Evolutionary conservation across 2,888 invertebrate genomes (phyloP), one percentile per base, ranked within the genome.

Genomic region (Aphidius colemani): DNA sequence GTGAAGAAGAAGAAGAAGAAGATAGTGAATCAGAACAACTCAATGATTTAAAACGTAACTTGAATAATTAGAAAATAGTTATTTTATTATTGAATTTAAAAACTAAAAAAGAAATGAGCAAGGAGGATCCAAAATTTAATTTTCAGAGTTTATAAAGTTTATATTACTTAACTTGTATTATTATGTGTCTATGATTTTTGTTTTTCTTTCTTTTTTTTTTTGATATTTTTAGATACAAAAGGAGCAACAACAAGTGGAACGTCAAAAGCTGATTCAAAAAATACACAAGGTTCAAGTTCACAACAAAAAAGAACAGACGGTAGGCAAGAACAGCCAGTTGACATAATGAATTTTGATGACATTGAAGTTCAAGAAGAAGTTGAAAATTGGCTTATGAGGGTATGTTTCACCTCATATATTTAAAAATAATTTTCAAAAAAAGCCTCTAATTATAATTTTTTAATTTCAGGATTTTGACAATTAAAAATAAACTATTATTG

Each of bases 321-420:
- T 60, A 67, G 65, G 61, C 71, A 72, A 68, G 66, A 68, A 30
- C 30, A 30, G 5, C 30, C 30, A 30, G 5, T 30, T 30, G 86
- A 87, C 71, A 85, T 88, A 69, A 88, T 88, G 44, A 86, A 83
- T 69, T 83, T 84, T 58, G 82, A 86, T 11, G 88, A 86, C 77
- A 86, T 86, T 84, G 70, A 72, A 59, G 78, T 83, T 67, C 78
- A 74, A 68, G 79, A 83, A 66, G 79, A 84, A 68, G 74, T 82
- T 65, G 82, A 84, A 71, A 77, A 77, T 65, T 82, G 59, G 69
- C 78, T 64, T 72, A 80, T 67, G 67, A 75, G 73, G 74, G 79
- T 70, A 71, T 81, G 67, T 46, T 53, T 30, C 5, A 30, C 30
- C 5, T 5, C 5, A 5, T 3, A 0, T 2, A 30, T 30, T 30